Base-by-base conservation (phyloP, 2,888 invertebrate species). In the Taphrorychus bicolor region DNA sequence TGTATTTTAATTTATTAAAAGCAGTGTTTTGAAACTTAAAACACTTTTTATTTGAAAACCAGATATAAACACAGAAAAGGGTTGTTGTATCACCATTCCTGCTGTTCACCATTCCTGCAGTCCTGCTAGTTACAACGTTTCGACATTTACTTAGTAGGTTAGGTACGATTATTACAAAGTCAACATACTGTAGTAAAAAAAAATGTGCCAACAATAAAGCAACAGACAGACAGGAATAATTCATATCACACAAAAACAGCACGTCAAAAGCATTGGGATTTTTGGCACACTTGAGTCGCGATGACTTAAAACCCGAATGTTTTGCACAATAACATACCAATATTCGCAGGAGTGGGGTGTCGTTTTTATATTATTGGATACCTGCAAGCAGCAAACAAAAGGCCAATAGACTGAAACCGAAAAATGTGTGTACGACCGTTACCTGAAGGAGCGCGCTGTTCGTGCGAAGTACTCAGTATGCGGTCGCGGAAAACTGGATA, bases 301-400 rank as follows among this genome's bases (percentile, higher is more conserved):
- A 11, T 32, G 32, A 32, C 32, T 32, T 32, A 32, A 32, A n/a
- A 32, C 11, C 32, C 62, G 48, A 48, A 19, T 48, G 22, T 54
- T 56, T 52, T 49, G 63, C 57, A 58, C 58, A 58, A 58, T 58
- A 32, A 32, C 32, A 64, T 49, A 23, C 40, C 42, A 14, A 40
- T 56, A 52, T n/a, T 14, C 5, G 32, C 17, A 17, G 45, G 19
- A 54, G 64, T 59, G 59, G 65, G 64, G 58, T 40, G 5, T 58
- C 45, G 58, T 65, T 65, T 65, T 65, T 65, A 65, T 59, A 65
- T 65, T 59, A 59, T 14, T 65, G 59, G 65, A 53, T 58, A 63
- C 56, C 56, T 63, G 49, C 54, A 52, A 51, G 41, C 22, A 24
- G 21, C 23, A 59, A 59, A 65, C 59, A 59, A 65, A 65, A 59